Conservation (phyloP, 2,888 invertebrate species). For the Autographa gamma region DNA sequence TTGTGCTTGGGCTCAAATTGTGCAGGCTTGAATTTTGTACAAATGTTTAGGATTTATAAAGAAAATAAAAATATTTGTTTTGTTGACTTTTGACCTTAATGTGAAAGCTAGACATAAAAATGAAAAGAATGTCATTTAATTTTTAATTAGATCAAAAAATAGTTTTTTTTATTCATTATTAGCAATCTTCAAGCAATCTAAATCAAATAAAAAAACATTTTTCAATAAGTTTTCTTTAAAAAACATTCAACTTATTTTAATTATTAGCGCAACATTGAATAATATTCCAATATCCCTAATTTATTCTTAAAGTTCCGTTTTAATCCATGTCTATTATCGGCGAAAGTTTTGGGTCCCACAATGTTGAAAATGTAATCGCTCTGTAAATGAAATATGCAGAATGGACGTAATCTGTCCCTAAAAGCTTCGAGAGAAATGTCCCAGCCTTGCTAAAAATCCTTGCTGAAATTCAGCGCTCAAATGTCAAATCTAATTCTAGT, state of each 20-base stretch:
- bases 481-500: not conserved
- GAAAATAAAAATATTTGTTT: not conserved
- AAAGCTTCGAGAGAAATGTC: not conserved
- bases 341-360: slow-evolving; percentile 32
- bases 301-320: slow-evolving; percentile 25
- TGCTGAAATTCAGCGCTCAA: not conserved
- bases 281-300: slow-evolving; percentile 24
- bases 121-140: no score
- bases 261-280: slow-evolving; percentile 11
- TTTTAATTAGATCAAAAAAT: no score
- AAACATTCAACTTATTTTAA: not conserved
- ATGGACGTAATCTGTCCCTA: slow-evolving; percentile 15
- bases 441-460: not conserved
- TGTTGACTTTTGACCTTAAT: no score
- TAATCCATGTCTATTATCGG: slow-evolving; percentile 44
- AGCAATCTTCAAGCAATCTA: no score
- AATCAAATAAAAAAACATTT: no score
- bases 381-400: slow-evolving; percentile 10
- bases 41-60: not conserved
- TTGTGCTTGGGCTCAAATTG: not conserved
- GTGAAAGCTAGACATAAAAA: no score
- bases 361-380: slow-evolving; percentile 19
- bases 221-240: not conserved
- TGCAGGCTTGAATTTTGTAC: not conserved
- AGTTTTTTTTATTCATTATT: no score